Base-by-base conservation (phyloP, 2,888 invertebrate species). In the Ormyrus nitidulus region DNA sequence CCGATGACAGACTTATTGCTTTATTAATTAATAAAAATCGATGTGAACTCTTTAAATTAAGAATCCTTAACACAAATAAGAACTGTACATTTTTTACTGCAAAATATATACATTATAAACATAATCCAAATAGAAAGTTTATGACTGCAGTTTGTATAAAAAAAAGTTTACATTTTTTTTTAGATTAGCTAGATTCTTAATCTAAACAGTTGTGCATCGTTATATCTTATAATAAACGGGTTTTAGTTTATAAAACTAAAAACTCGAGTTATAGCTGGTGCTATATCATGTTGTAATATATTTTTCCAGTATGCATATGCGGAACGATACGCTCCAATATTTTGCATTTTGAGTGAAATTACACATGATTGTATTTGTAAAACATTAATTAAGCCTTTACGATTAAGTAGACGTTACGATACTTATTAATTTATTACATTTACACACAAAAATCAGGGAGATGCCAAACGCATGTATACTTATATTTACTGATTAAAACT, bases 231-330 rank as follows among this genome's bases (percentile, higher is more conserved):
- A 77, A 19, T 64, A 54, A 81, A 76, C 70, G 65, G 81, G 79
- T 81, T 76, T 79, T 81, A 77, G 81, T 81, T 81, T 81, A 19
- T 70, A 73, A 81, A 81, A 81, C 79, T 82, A 79, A 82, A 79
- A 79, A 81, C 81, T 81, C 65, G 58, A 82, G 58, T 76, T 79
- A 76, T 81, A 81, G 81, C 81, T 82, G 81, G 81, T 82, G 81
- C 81, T 79, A 79, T 81, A 79, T 79, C 72, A 79, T 79, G 71
- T 75, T 81, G 81, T 81, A 81, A 81, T 72, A 81, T 81, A 81
- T 79, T 82, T 79, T 79, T 79, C 74, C 74, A 81, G 74, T 81
- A 79, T 71, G 64, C 79, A 76, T 72, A 81, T 10, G 51, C 58
- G 78, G 68, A 79, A 77, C 68, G 64, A 58, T 72, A 76, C 79